Evolutionary conservation across 2,888 invertebrate species (phyloP).

Genomic region (Axea sp.): DNA sequence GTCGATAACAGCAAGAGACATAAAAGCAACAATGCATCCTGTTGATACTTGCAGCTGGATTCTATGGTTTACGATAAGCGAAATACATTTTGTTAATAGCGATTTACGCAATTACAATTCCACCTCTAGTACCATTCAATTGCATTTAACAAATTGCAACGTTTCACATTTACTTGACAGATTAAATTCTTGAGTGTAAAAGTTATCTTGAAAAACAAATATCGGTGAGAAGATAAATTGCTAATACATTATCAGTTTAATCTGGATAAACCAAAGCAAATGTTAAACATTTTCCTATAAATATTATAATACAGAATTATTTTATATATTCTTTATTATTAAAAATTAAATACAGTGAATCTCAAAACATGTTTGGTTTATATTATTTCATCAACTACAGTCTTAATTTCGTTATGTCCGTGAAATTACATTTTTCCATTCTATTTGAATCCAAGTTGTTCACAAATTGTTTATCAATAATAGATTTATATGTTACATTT

Average conservation of each 20-base stretch:
- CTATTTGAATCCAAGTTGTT: slow-evolving; percentile 5
- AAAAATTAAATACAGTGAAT: slow-evolving; percentile 50
- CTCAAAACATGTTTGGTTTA: slow-evolving; percentile 22
- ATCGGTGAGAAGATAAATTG: neutral
- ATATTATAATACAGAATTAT: too few relatives aligned
- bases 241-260: too few relatives aligned
- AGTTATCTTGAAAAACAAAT: slow-evolving; percentile 32
- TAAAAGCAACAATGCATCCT: slow-evolving; percentile 52
- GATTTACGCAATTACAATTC: slow-evolving; percentile 46
- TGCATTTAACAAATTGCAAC: slow-evolving; percentile 35
- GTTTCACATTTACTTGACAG: slow-evolving; percentile 20
- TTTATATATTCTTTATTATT: slow-evolving; percentile 44
- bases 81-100: slow-evolving; percentile 55
- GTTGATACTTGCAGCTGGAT: slow-evolving; percentile 45
- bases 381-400: slow-evolving; percentile 40
- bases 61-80: slow-evolving; percentile 57
- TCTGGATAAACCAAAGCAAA: too few relatives aligned
- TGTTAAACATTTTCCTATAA: too few relatives aligned
- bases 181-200: slow-evolving; percentile 16
- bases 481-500: slow-evolving; percentile 18
- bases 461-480: slow-evolving; percentile 5
- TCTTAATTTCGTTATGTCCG: slow-evolving; percentile 48
- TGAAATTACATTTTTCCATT: slow-evolving; percentile 15
- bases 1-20: slow-evolving; percentile 44
- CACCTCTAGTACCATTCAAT: slow-evolving; percentile 18